Evolutionary conservation across 2,888 invertebrate species (phyloP).

Genomic region (Lasioglossum zephyrum): DNA sequence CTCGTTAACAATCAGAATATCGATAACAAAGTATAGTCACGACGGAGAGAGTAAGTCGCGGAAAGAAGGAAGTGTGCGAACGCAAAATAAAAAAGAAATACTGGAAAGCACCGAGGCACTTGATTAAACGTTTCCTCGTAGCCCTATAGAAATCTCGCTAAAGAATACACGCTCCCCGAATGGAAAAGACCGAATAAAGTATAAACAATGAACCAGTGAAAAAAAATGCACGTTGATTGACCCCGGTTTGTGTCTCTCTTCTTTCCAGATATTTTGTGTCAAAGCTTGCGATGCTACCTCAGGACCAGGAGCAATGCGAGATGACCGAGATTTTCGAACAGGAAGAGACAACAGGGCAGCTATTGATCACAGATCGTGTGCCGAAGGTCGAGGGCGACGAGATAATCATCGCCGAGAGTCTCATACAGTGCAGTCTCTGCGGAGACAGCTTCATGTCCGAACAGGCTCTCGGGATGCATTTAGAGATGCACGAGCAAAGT

Average conservation of each 20-base stretch:
- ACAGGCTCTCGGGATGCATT: constrained; percentile 48
- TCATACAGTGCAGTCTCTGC: constrained; percentile 76
- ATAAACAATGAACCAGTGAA: constrained; percentile 32
- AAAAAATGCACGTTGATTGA: constrained; percentile 72
- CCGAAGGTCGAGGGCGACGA: constrained; percentile 63
- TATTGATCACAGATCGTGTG: constrained; percentile 70
- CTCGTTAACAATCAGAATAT: not conserved
- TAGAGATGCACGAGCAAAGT: constrained; percentile 67
- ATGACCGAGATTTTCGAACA: constrained; percentile 72
- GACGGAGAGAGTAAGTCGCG: not conserved
- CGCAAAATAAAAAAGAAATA: constrained; percentile 47
- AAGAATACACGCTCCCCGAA: constrained; percentile 27
- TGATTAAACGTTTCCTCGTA: constrained; percentile 53
- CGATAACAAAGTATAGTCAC: not conserved
- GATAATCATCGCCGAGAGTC: constrained; percentile 61
- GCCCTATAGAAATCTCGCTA: constrained; percentile 43
- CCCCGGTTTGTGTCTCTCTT: constrained; percentile 79
- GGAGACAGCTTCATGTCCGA: constrained; percentile 73
- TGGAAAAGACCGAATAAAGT: constrained; percentile 52
- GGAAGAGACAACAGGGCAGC: constrained; percentile 67
- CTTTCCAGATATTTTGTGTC: constrained; percentile 83
- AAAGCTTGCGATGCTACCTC: constrained; percentile 77
- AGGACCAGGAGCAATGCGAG: constrained; percentile 71
- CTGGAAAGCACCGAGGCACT: constrained; percentile 65
- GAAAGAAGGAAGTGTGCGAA: constrained; percentile 24